Base-by-base conservation (phyloP, 2,113 vertebrate genomes). In the Phycodurus eques region DNA sequence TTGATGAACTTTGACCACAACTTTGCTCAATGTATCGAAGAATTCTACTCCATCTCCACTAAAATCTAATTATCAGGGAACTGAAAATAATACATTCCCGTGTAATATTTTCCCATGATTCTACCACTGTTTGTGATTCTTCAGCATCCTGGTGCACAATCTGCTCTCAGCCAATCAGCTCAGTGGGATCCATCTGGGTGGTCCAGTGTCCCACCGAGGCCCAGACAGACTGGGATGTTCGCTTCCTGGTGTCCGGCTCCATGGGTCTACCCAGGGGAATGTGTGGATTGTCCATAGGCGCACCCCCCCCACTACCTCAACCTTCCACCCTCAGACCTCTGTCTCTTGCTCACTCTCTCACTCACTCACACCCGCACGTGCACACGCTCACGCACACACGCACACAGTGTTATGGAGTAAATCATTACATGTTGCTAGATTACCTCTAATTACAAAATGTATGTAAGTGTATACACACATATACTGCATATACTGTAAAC, bases 231-330 rank as follows among this genome's bases (percentile, higher is more conserved):
- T 10, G 42, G 62, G 62, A 65, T 65, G 42, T 65, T 44, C 44
- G 62, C 62, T 65, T 65, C 62, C 62, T 44, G 62, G 62, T 65
- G 62, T 65, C 42, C 62, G 62, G 62, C 62, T 65, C 42, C 62
- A 65, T 44, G 62, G n/a, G 62, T 22, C 42, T n/a, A 12, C 62
- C 62, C 62, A 46, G 20, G 62, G 62, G 62, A 65, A 65, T 65
- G 42, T 42, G 12, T 5, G 20, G 42, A 44, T 43, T 65, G 42
- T 65, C 42, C 42, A 44, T 65, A 43, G 62, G 20, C 62, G 46
- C 42, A 42, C n/a, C 42, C 7, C 33, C 14, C 17, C 4, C 14
- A 1, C 35, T 5, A 13, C 42, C 42, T 20, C 39, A 65, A 65
- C 62, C 39, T 65, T 44, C 42, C 62, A 67, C 66, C 31, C 66